Evolutionary conservation across 2,888 invertebrate genomes (phyloP), one percentile per base, ranked within the genome.

Genomic region (Emmelina monodactyla): DNA sequence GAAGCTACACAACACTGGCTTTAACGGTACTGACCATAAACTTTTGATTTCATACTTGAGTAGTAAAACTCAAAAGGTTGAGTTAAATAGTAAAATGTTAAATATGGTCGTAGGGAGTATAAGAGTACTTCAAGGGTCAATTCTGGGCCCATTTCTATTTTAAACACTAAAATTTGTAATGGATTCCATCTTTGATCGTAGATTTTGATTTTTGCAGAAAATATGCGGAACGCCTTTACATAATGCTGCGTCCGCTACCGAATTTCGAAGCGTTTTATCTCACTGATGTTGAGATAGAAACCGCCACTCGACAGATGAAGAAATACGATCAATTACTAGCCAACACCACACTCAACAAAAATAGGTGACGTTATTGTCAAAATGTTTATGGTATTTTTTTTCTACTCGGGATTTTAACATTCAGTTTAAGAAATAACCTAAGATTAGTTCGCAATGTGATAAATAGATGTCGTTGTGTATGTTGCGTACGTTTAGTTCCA

Each of bases 211-310:
- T 11, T 37, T 32, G 2, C 46, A 79, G 85, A 46, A 83, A 83
- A 53, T 83, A 81, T 51, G 84, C 82, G 0, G 82, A 83, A 44
- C 70, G 84, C 3, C 58, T 85, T 1, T 84, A 82, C 56, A 59
- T 67, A 4, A 73, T 84, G 58, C 60, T 85, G 22, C 66, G 76
- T 3, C 81, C 82, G 2, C 73, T 83, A 3, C 47, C 66, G 3
- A 71, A 72, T 53, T 84, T 85, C 47, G 82, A 83, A 32, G 69
- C 81, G 0, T 83, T 76, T 49, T 70, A 82, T 45, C 53, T 78
- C 10, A 71, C 67, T 0, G 79, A 79, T 32, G 73, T 76, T 3
- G 62, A 69, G 11, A 59, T 70, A 2, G 76, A 76, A 1, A 35
- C 61, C 3, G 78, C 78, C 6, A 45, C 69, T 1, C 50, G 53